phyloP scores from a whole-genome alignment of 2,113 vertebrate species.

The Prietella phreatophila region DNA sequence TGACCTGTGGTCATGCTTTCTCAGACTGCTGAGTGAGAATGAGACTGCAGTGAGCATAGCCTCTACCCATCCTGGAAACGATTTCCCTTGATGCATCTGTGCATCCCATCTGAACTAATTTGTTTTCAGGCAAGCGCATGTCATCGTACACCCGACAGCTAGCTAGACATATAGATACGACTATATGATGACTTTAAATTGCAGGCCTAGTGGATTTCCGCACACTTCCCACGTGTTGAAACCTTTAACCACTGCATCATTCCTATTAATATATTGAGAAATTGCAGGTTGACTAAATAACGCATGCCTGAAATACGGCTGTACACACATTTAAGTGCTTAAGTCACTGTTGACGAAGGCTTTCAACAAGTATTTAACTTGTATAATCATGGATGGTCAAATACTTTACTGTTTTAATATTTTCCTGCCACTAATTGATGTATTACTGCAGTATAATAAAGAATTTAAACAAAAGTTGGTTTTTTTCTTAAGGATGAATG shows the following conservation, averaged over 20 bases:
- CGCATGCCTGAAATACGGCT: neutral
- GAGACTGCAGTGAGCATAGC: constrained; percentile 36
- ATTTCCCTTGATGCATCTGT: neutral
- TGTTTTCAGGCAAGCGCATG: neutral
- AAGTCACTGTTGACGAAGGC: neutral
- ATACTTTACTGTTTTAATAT: neutral
- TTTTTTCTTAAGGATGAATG: neutral
- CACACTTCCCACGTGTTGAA: neutral
- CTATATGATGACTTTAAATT: neutral
- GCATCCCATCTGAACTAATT: neutral
- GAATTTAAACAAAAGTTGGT: neutral
- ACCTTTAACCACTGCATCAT: neutral
- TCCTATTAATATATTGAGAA: neutral
- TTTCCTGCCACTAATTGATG: neutral
- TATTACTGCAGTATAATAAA: neutral
- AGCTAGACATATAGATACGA: neutral
- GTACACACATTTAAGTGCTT: neutral
- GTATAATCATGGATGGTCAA: neutral
- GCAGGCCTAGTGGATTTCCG: neutral
- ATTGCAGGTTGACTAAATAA: neutral
- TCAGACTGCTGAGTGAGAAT: constrained; percentile 49
- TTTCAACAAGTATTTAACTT: neutral
- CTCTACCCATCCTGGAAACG: neutral
- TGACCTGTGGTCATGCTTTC: constrained; percentile 53
- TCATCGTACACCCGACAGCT: neutral